phyloP scores from a whole-genome alignment of 2,797 vertebrate species.

The Intellagama lesueurii region DNA sequence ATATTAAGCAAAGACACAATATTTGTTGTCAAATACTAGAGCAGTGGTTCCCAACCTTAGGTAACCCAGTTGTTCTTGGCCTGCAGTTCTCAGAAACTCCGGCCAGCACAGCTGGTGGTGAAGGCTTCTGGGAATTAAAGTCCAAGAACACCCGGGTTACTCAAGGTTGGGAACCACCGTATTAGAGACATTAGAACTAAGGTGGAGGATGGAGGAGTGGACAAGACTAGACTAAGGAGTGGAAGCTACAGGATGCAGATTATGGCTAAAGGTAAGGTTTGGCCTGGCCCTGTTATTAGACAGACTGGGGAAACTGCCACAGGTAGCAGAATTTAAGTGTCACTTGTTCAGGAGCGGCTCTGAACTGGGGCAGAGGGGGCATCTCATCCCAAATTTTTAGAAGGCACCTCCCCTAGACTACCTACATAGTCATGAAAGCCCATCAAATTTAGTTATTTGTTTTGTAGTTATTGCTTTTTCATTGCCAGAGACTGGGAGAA shows the following conservation, averaged over 20 bases:
- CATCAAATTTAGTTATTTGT: not conserved
- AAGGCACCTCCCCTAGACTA: too few species aligned
- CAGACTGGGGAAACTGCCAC: not conserved
- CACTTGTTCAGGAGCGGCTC: too few species aligned
- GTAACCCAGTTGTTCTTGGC: too few species aligned
- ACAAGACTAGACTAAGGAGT: not conserved
- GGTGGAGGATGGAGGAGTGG: not conserved
- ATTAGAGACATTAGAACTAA: not conserved
- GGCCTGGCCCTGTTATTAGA: not conserved
- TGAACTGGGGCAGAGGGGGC: too few species aligned
- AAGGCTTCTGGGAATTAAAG: too few species aligned
- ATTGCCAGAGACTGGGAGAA: not conserved
- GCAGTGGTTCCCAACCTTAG: too few species aligned
- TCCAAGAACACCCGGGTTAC: too few species aligned
- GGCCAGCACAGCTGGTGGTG: too few species aligned
- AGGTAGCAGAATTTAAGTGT: not conserved
- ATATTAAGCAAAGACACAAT: not conserved
- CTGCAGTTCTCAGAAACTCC: too few species aligned
- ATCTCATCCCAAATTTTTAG: not conserved
- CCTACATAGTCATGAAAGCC: too few species aligned
- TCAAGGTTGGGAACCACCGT: too few species aligned
- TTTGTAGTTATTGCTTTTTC: not conserved
- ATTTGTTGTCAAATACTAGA: not conserved
- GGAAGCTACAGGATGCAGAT: not conserved
- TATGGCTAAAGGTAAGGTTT: not conserved